A percentile compares a stretch with the other conserved stretches of the same genome.
These are phyloP conservation scores for Eurystomus glaucurus DNA, from an alignment of 2,797 vertebrate species.

Conservation along the genomic window DNA sequence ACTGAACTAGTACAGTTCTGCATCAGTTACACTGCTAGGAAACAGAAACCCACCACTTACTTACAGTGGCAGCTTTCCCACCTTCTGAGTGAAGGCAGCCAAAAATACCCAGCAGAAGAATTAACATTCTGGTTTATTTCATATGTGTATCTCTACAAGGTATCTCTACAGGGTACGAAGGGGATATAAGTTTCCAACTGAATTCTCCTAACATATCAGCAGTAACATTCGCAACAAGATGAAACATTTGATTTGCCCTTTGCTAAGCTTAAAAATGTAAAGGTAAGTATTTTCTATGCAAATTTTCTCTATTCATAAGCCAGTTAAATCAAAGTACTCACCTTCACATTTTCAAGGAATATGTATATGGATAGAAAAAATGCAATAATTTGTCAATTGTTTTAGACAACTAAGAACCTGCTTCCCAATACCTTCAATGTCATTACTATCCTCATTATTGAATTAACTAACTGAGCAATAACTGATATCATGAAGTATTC, in stretches of 20 bases:
- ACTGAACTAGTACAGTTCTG: background rate
- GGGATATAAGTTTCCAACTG: background rate
- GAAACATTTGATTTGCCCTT: background rate
- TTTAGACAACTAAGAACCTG: background rate
- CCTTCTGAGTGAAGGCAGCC: background rate
- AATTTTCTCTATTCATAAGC: background rate
- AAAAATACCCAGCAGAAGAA: background rate
- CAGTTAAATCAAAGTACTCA: background rate
- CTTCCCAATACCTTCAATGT: background rate
- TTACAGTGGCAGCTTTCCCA: background rate
- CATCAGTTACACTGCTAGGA: background rate
- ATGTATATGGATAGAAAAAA: background rate
- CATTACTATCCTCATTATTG: background rate
- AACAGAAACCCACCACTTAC: background rate
- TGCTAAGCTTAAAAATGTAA: background rate
- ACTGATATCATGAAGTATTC: background rate
- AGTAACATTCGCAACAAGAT: background rate
- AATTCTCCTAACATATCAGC: background rate
- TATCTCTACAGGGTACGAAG: background rate
- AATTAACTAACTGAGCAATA: background rate
- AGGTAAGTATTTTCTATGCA: background rate
- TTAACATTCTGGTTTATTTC: background rate
- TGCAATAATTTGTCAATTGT: background rate
- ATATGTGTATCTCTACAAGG: background rate
- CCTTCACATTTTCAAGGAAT: background rate